Base-by-base conservation (phyloP, 2,797 vertebrate genomes). In the Lutjanus argentimaculatus region DNA sequence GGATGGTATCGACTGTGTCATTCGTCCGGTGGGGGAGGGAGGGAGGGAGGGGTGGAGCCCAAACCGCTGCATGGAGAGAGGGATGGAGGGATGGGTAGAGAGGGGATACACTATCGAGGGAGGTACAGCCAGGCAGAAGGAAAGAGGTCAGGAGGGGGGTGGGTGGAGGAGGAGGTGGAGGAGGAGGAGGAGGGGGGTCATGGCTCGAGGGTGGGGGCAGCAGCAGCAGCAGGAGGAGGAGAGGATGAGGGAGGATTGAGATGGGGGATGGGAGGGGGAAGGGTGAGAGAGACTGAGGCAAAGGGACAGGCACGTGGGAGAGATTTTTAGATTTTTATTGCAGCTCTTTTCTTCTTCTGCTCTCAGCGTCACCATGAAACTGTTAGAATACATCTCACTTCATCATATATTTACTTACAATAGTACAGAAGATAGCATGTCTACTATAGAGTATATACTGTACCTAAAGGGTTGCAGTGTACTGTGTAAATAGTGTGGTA, bases 71-170 rank as follows among this genome's bases (percentile, higher is more conserved):
- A 85, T 72, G 76, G 66, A 53, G 71, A 70, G 72, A 74, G 63
- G 49, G 55, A 77, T 66, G 21, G 72, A 68, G 46, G 66, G 68
- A 51, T 15, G 4, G 21, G 13, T 48, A 43, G 62, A 63, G 61
- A 64, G 52, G 49, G 62, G 30, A 58, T 70, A 8, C 69, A 71
- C 66, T 49, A 15, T n/a, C 0, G 65, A 73, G 51, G 45, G 62
- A 62, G 72, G 76, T 21, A 78, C 7, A 87, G 85, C 52, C 59
- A 72, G 75, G 85, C 74, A 86, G 77, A 66, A 71, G 78, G 79
- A 91, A 85, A 80, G 91, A 89, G 88, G 89, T 89, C 88, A 85
- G 76, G 61, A 75, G 75, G 83, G 63, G 77, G 69, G 62, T 64
- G 76, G 36, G 72, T 56, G 80, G 71, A 40, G 58, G 79, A 82